Conservation (phyloP, 2,113 vertebrate genomes). For the Epinephelus lanceolatus region DNA sequence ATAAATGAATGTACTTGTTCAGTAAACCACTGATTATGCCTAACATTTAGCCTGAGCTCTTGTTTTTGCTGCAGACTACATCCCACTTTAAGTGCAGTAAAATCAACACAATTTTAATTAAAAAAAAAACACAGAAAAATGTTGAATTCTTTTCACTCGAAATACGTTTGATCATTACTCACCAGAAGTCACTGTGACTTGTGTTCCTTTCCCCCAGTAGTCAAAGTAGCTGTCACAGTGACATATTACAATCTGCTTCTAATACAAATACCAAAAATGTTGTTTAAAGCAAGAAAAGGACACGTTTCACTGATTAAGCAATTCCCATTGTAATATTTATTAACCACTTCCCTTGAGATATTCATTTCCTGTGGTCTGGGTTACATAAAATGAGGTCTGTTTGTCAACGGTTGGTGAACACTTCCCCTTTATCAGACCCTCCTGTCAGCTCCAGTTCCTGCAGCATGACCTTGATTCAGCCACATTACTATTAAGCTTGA, state of each 20-base stretch:
- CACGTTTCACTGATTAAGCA: constrained; percentile 12
- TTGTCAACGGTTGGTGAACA: constrained; percentile 21
- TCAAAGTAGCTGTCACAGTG: constrained; percentile 54
- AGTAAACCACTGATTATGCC: neutral
- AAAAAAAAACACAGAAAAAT: neutral
- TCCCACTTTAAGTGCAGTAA: neutral
- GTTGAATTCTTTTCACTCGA: rapidly evolving
- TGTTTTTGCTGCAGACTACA: neutral
- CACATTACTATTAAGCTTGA: neutral
- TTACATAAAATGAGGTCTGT: constrained; percentile 25
- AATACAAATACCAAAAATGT: constrained; percentile 52
- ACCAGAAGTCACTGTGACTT: constrained; percentile 74
- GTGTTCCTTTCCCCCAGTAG: constrained; percentile 69
- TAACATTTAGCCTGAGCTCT: neutral
- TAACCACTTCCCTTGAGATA: constrained; percentile 45
- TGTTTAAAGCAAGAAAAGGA: constrained; percentile 1
- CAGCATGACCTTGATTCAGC: neutral
- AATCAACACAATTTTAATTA: neutral
- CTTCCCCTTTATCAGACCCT: constrained; percentile 58
- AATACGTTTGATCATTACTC: constrained; percentile 38
- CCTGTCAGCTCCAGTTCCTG: constrained; percentile 6
- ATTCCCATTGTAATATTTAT: constrained; percentile 23
- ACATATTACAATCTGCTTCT: constrained; percentile 3
- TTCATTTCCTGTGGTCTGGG: constrained; percentile 49
- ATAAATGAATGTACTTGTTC: neutral